Conservation (phyloP, 1,140 invertebrate species). For the Cotesia chilonis region DNA sequence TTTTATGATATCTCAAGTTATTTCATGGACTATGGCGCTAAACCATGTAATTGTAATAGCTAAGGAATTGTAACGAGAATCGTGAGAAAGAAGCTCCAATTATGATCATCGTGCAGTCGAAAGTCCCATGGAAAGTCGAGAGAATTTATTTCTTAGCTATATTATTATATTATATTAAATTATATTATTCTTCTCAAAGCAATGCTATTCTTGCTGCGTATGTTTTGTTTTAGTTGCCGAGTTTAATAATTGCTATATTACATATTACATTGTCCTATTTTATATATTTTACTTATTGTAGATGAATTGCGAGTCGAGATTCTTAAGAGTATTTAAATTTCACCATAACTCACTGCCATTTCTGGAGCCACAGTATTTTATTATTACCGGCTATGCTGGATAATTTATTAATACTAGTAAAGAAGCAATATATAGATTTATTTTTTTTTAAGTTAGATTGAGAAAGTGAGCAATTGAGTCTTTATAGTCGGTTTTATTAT, state of each 20-base stretch:
- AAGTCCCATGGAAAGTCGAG: constrained; percentile 41
- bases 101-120: constrained; percentile 39
- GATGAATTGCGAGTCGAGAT: too few species aligned
- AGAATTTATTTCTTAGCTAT: constrained; percentile 30
- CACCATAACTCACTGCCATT: too few species aligned
- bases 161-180: neutral
- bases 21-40: neutral
- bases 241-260: neutral
- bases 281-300: neutral
- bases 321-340: too few species aligned
- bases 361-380: too few species aligned
- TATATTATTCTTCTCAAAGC: too few species aligned
- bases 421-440: too few species aligned
- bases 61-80: constrained; percentile 36
- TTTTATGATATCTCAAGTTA: neutral
- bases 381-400: too few species aligned
- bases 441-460: too few species aligned
- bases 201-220: neutral
- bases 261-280: too few species aligned
- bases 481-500: too few species aligned
- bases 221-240: neutral
- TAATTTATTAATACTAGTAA: too few species aligned
- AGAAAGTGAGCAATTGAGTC: too few species aligned
- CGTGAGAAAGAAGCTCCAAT: constrained; percentile 43
- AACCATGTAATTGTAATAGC: neutral